Evolutionary conservation across 1,140 invertebrate species (phyloP), one percentile per base, ranked within the genome.

Genomic region (Calephelis virginiensis): DNA sequence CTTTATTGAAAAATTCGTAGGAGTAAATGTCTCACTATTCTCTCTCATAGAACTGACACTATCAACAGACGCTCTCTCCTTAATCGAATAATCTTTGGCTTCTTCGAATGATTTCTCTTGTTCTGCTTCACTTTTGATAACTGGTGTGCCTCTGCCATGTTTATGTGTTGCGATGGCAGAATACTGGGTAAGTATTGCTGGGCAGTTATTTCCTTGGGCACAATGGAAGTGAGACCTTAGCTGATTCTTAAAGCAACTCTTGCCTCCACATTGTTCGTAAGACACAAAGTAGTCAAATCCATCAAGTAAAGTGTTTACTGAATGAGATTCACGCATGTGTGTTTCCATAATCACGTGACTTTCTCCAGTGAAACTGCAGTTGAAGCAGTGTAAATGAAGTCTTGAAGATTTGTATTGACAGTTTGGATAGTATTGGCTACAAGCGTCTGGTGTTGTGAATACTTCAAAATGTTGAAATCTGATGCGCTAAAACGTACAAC

Each of bases 391-490:
- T 47, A 90, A 73, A 67, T 91, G 91, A 6, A 86, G 76, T 71
- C 86, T 82, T 8, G 78, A 81, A 68, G 81, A 78, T 12, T 86
- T 77, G 1, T 90, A 68, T 38, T 83, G 84, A 62, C 91, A 92
- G 47, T 78, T 85, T 0, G 89, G 80, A 67, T 91, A 85, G 37
- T 83, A 87, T 40, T 84, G 81, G 0, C 66, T 67, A 68, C 91
- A 92, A 3, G 81, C 62, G 61, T 92, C 91, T 4, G 85, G 82
- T 6, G 73, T 71, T 7, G 89, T 92, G 68, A 86, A 92, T 0
- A 91, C 89, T 75, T 91, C 90, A 46, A 92, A 92, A 56, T 92
- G 83, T 73, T 89, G 91, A 76, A 92, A 92, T 74, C 89, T 86
- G 13, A 92, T 89, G 17, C 88, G 85, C 91, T 92, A 82, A n/a